A percentile compares a stretch with the other conserved stretches of the same genome.
Evolutionary conservation across 2,888 invertebrate genomes (phyloP).

Genomic region (Xestia xanthographa): DNA sequence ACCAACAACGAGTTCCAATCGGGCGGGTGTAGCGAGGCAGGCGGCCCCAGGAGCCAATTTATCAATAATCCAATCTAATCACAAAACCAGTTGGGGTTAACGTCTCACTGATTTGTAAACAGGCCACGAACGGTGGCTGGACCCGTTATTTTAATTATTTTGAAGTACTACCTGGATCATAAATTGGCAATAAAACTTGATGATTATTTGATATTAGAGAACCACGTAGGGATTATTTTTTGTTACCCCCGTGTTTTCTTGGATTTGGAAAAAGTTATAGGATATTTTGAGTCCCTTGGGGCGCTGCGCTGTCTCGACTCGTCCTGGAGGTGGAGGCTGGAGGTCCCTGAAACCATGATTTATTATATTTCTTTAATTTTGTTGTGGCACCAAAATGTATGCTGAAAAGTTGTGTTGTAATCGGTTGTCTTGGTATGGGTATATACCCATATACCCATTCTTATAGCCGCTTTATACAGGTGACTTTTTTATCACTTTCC

Average conservation of each 20-base stretch:
- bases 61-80: conserved; percentile 55
- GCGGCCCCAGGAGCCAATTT: conserved; percentile 36
- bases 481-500: too few relatives aligned
- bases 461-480: too few relatives aligned
- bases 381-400: too few relatives aligned
- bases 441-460: too few relatives aligned
- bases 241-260: not conserved
- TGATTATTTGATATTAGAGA: not conserved
- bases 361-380: not conserved
- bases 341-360: not conserved
- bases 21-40: not conserved
- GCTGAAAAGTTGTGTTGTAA: not conserved
- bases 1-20: conserved; percentile 14
- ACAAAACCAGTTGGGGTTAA: conserved; percentile 55
- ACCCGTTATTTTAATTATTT: conserved; percentile 41
- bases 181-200: not conserved
- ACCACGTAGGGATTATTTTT: not conserved
- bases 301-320: not conserved
- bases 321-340: too few relatives aligned
- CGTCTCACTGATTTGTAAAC: conserved; percentile 50
- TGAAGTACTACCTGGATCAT: conserved; percentile 11
- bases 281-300: not conserved
- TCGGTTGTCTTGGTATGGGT: not conserved
- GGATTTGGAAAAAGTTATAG: not conserved
- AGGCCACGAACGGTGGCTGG: conserved; percentile 20